Evolutionary conservation across 2,888 invertebrate genomes (phyloP).

Genomic region (Pomacea canaliculata): DNA sequence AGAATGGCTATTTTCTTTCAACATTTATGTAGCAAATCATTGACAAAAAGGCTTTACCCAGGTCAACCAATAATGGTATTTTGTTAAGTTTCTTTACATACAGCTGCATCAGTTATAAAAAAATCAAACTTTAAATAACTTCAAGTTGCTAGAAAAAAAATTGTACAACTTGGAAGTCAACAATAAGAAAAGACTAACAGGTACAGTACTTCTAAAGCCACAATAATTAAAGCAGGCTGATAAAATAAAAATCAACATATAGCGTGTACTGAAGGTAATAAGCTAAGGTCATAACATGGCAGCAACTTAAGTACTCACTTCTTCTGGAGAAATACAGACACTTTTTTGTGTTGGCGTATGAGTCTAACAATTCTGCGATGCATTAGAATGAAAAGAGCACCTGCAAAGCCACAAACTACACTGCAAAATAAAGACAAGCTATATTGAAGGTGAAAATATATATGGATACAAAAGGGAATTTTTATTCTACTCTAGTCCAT

Average conservation of each 20-base stretch:
- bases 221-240: neutral
- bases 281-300: no score
- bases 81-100: no score
- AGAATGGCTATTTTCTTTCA: no score
- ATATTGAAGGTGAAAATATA: neutral
- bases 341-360: conserved; percentile 90
- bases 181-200: neutral
- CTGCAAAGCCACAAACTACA: conserved; percentile 87
- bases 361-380: conserved; percentile 94
- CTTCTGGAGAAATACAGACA: conserved; percentile 92
- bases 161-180: neutral
- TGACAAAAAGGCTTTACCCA: no score
- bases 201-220: neutral
- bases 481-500: neutral
- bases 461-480: neutral
- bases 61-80: no score
- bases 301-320: conserved; percentile 78
- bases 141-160: no score
- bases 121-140: no score
- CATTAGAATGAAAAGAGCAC: conserved; percentile 91
- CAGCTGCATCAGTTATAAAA: no score
- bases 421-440: conserved; percentile 70
- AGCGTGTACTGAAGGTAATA: no score
- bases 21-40: no score
- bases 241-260: no score